Conservation (phyloP, 2,113 vertebrate species). For the Benitochromis conjunctus region DNA sequence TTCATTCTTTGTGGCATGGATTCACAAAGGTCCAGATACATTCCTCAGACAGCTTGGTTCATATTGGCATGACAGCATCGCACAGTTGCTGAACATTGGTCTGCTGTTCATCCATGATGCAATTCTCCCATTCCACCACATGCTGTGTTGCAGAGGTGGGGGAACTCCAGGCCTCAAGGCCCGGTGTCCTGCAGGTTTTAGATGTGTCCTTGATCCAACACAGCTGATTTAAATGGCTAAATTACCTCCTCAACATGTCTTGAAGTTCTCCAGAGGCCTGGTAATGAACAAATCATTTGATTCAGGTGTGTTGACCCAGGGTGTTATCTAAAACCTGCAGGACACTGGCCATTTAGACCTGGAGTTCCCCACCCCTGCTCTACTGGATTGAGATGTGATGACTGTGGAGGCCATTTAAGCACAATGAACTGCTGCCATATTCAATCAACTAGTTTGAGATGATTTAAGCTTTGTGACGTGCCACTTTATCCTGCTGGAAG, state of each 20-base stretch:
- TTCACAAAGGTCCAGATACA: background rate
- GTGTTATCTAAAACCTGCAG: background rate
- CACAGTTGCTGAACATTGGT: too few species aligned
- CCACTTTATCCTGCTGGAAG: background rate
- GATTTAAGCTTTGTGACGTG: background rate
- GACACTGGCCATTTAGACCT: background rate
- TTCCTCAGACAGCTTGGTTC: background rate
- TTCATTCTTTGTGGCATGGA: background rate
- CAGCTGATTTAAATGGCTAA: background rate
- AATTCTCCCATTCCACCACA: accelerated
- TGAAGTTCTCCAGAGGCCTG: accelerated
- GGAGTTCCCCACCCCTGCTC: background rate
- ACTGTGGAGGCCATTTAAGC: background rate
- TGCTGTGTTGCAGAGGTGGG: background rate
- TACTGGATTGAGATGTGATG: background rate
- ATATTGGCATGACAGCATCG: background rate
- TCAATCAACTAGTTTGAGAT: accelerated
- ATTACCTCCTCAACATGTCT: accelerated
- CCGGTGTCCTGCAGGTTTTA: background rate
- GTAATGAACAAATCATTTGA: background rate
- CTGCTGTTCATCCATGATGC: background rate
- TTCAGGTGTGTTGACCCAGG: background rate
- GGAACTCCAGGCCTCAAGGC: accelerated
- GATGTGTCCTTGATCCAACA: background rate
- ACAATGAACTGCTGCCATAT: background rate